Conservation (phyloP, 2,888 invertebrate species). For the Drosophila hamatofila region DNA sequence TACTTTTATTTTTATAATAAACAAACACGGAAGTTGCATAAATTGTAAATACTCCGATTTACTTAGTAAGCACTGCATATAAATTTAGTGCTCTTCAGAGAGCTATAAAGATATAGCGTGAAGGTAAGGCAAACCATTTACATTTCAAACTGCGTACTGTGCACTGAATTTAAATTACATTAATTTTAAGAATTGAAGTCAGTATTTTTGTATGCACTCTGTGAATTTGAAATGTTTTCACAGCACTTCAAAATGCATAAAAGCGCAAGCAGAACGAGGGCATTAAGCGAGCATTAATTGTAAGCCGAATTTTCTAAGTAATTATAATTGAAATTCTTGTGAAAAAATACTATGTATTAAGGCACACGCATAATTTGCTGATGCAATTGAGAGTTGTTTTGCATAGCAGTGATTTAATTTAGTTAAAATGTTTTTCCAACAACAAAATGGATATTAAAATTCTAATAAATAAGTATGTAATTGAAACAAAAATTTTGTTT, state of each 20-base stretch:
- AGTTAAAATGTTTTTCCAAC: too few species aligned
- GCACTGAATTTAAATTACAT: not conserved
- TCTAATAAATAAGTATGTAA: too few species aligned
- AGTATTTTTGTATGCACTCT: not conserved
- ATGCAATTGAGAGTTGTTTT: not conserved
- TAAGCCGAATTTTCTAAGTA: not conserved
- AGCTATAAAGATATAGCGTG: not conserved
- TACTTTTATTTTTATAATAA: not conserved
- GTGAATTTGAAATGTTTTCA: not conserved
- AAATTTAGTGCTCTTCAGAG: slow-evolving; percentile 1
- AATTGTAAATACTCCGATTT: not conserved
- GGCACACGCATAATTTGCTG: not conserved
- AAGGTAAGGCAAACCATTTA: not conserved
- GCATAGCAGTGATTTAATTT: too few species aligned
- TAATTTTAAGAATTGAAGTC: too few species aligned
- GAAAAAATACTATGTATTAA: not conserved
- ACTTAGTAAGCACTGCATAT: not conserved
- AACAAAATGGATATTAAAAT: too few species aligned
- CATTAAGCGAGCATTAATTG: not conserved
- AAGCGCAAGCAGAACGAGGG: not conserved
- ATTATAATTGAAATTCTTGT: not conserved
- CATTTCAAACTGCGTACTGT: not conserved
- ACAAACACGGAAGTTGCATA: not conserved
- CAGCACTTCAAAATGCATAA: not conserved
- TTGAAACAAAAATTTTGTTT: too few species aligned